Conservation (phyloP, 2,888 invertebrate species). For the Ennomos erosarius region DNA sequence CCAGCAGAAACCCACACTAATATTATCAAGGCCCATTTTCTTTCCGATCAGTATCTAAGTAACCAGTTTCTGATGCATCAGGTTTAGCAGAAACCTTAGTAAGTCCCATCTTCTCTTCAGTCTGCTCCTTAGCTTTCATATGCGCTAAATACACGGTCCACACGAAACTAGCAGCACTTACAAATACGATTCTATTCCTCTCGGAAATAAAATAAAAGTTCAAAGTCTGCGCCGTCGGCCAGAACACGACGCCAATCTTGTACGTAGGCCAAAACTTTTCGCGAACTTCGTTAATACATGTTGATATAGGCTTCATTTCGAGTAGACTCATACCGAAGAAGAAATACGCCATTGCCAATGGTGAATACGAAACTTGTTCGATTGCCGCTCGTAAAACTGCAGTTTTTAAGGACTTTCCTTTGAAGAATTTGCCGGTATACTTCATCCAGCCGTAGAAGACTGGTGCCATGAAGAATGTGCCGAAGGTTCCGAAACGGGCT, state of each 20-base stretch:
- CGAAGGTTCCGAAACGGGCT: constrained; percentile 88
- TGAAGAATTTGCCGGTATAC: constrained; percentile 64
- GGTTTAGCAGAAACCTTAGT: too few relatives aligned
- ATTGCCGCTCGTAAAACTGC: constrained; percentile 75
- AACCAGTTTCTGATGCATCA: too few relatives aligned
- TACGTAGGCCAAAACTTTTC: constrained; percentile 91
- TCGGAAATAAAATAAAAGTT: constrained; percentile 90
- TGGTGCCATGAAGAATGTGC: constrained; percentile 91
- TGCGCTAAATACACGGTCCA: constrained; percentile 93
- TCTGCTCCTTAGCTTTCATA: constrained; percentile 85
- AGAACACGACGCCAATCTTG: constrained; percentile 76
- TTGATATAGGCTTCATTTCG: constrained; percentile 86
- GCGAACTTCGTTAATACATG: constrained; percentile 87
- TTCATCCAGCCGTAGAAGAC: constrained; percentile 91
- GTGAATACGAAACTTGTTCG: constrained; percentile 90
- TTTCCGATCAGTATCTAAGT: too few relatives aligned
- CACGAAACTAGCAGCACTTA: constrained; percentile 89
- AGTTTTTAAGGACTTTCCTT: constrained; percentile 52
- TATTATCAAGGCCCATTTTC: too few relatives aligned
- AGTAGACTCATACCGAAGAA: constrained; percentile 91
- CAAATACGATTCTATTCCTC: constrained; percentile 89
- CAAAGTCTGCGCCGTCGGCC: constrained; percentile 89
- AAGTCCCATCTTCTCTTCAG: neutral
- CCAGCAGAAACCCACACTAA: too few relatives aligned
- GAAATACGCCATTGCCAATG: constrained; percentile 89